Percentiles rank a stretch among this genome's conserved stretches.
These are phyloP conservation scores for Halocynthia roretzi DNA, from an alignment of 23 tunicate species.

Conservation along the genomic window DNA sequence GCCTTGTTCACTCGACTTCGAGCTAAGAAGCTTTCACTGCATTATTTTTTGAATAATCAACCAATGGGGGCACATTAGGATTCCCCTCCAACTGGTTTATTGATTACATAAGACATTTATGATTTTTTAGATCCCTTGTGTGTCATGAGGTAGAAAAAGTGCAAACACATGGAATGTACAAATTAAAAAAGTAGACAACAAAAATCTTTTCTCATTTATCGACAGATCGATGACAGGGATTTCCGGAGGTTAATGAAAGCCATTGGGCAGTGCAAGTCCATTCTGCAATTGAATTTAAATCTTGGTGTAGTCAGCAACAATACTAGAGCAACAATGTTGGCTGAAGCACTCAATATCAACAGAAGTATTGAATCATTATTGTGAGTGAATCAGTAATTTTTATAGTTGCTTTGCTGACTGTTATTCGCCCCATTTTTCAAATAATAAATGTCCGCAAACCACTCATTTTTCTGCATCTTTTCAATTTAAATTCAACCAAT, in stretches of 20 bases:
- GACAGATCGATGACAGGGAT: slow-evolving; percentile 26
- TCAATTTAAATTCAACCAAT: no score
- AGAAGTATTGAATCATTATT: slow-evolving; percentile 43
- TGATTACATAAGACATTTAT: not conserved
- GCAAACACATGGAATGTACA: no score
- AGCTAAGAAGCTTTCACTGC: no score
- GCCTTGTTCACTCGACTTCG: no score
- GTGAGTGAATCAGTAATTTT: slow-evolving; percentile 15
- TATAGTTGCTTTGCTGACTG: not conserved
- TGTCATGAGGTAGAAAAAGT: no score
- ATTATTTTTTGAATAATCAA: no score
- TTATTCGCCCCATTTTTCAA: not conserved
- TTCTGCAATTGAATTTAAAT: slow-evolving; percentile 40
- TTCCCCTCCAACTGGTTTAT: no score
- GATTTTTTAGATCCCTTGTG: not conserved
- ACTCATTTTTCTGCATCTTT: no score
- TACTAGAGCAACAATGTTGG: slow-evolving; percentile 18
- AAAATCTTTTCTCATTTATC: not conserved
- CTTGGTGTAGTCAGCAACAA: slow-evolving; percentile 29
- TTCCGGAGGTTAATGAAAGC: slow-evolving; percentile 36
- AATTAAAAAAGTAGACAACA: no score
- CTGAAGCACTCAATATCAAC: slow-evolving; percentile 41
- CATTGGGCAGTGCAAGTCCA: slow-evolving; percentile 24
- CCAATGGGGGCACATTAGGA: no score
- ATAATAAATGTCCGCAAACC: no score